phyloP scores from a whole-genome alignment of 2,113 vertebrate species.

The Myrmecobius fasciatus region DNA sequence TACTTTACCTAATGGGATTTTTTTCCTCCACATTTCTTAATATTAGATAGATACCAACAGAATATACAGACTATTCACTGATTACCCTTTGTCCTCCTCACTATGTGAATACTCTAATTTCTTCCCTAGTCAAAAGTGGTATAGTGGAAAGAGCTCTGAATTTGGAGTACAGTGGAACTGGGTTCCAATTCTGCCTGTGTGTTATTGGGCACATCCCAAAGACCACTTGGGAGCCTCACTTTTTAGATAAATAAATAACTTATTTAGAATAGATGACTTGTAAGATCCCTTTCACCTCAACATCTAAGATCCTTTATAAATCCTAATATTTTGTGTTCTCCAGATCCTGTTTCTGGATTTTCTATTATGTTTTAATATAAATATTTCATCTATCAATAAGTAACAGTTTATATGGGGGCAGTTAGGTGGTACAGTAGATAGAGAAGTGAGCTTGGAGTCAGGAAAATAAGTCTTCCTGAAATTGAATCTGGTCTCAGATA shows the following conservation, averaged over 20 bases:
- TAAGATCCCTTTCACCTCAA: background rate
- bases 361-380: background rate
- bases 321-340: background rate
- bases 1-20: background rate
- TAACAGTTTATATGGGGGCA: background rate
- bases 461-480: too few relatives aligned
- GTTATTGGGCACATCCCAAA: background rate
- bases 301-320: background rate
- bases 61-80: background rate
- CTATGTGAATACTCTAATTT: too few relatives aligned
- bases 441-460: too few relatives aligned
- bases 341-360: background rate
- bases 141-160: background rate
- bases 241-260: background rate
- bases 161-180: too few relatives aligned
- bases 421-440: too few relatives aligned
- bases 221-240: background rate
- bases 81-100: background rate
- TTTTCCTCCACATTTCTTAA: background rate
- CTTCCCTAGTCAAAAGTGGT: background rate
- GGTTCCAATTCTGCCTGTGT: background rate
- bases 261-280: background rate
- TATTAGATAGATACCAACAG: background rate
- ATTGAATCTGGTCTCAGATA: too few relatives aligned
- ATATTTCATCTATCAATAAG: background rate